These are phyloP conservation scores for Eurypyga helias DNA, from an alignment of 2,113 vertebrate genomes.

Conservation along the genomic window DNA sequence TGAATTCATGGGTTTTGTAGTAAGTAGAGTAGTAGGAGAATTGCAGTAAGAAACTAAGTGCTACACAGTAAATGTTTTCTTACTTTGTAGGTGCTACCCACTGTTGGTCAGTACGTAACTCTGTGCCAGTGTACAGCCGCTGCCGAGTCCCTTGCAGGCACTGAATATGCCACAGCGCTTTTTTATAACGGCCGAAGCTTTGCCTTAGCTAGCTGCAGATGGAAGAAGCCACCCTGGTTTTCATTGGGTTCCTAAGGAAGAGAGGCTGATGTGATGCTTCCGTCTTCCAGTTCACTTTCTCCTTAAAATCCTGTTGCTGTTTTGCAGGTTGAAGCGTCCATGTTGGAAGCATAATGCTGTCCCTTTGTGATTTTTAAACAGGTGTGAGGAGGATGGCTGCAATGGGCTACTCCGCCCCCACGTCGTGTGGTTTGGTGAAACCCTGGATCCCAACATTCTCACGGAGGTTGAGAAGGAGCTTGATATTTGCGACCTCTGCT, in stretches of 20 bases:
- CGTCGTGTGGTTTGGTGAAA: conserved; percentile 96
- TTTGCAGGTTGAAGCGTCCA: accelerated
- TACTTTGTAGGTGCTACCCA: background rate
- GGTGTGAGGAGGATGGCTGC: conserved; percentile 87
- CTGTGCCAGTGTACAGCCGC: background rate
- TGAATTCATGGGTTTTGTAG: background rate
- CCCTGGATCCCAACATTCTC: conserved; percentile 88
- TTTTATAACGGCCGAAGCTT: background rate
- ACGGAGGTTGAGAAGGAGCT: conserved; percentile 91
- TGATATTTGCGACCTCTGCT: conserved; percentile 92
- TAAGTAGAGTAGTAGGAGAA: background rate
- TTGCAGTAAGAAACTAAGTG: background rate
- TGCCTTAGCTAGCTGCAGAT: background rate
- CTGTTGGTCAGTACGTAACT: background rate
- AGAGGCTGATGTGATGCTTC: accelerated
- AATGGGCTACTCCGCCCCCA: conserved; percentile 91
- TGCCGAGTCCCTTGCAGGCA: background rate
- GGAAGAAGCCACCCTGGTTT: background rate
- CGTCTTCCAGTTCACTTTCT: background rate
- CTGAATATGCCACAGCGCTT: accelerated
- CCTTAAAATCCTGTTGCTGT: background rate
- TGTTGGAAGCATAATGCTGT: accelerated
- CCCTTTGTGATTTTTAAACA: background rate
- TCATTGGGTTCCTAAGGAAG: background rate
- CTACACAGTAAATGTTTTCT: background rate